Conservation (phyloP, 2,888 invertebrate species). For the Ophion ventricosus region DNA sequence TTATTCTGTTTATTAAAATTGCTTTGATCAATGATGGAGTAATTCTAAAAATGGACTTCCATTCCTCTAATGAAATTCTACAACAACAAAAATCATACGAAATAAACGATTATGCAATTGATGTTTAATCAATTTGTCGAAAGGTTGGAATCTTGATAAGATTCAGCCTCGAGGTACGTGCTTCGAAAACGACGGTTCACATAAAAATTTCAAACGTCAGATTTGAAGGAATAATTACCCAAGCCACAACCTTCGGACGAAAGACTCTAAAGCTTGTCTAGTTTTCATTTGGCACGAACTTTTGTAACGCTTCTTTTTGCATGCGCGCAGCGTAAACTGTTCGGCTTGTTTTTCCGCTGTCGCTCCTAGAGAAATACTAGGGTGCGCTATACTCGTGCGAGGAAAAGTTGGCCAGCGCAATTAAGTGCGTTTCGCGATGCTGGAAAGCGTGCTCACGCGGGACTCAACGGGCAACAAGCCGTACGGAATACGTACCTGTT, state of each 20-base stretch:
- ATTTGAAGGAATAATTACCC: slow-evolving; percentile 37
- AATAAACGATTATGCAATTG: not conserved
- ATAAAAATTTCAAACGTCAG: slow-evolving; percentile 51
- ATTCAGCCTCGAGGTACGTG: not conserved
- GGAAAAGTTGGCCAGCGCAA: slow-evolving; percentile 71
- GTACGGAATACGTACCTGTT: slow-evolving; percentile 32
- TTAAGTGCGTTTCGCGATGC: slow-evolving; percentile 68
- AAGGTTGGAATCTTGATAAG: not conserved
- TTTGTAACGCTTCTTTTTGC: slow-evolving; percentile 3
- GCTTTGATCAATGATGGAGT: not conserved
- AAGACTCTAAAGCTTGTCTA: not conserved
- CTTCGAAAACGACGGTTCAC: slow-evolving; percentile 43
- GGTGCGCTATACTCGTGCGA: slow-evolving; percentile 37
- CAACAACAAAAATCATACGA: not conserved
- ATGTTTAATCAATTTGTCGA: not conserved
- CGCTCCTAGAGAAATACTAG: slow-evolving; percentile 28
- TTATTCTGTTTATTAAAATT: not conserved
- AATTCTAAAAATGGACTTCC: not conserved
- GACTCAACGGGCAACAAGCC: slow-evolving; percentile 57
- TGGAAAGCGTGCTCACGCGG: slow-evolving; percentile 70
- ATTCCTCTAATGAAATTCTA: not conserved
- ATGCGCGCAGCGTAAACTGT: slow-evolving; percentile 1
- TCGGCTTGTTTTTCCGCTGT: slow-evolving; percentile 37
- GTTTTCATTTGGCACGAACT: slow-evolving; percentile 54
- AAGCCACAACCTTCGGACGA: slow-evolving; percentile 59